A percentile compares a stretch with the other conserved stretches of the same genome.
Conservation (phyloP, 2,113 vertebrate genomes). For the Monopterus albus region DNA sequence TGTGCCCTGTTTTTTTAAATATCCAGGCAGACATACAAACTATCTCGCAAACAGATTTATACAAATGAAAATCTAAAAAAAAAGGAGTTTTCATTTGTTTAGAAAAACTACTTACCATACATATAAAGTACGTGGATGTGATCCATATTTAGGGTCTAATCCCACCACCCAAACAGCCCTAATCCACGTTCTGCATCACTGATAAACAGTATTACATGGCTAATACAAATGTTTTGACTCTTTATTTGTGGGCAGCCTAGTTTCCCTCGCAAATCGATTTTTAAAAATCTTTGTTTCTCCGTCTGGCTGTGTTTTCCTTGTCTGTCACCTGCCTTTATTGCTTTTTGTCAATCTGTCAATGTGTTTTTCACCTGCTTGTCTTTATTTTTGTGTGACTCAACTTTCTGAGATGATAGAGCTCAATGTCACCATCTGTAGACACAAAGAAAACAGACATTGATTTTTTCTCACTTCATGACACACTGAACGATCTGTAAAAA, state of each 20-base stretch:
- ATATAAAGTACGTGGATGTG: no score
- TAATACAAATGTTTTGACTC: background rate
- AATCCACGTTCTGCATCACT: conserved; percentile 6
- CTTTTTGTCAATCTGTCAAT: conserved; percentile 27
- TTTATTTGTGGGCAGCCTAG: conserved; percentile 11
- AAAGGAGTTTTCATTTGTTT: background rate
- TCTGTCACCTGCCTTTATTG: conserved; percentile 52
- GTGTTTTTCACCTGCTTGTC: conserved; percentile 25
- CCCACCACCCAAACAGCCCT: background rate
- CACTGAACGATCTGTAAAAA: conserved; percentile 15
- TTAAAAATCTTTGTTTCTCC: conserved; percentile 17
- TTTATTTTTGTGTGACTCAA: conserved; percentile 36
- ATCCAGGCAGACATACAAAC: background rate
- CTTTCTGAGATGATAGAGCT: conserved; percentile 44
- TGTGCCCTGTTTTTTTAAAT: conserved; percentile 7
- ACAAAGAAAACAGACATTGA: conserved; percentile 50
- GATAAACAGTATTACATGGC: conserved; percentile 18
- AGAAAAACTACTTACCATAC: no score
- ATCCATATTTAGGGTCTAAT: background rate
- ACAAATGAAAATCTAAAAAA: background rate
- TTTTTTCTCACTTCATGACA: conserved; percentile 21
- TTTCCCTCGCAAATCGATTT: conserved; percentile 24
- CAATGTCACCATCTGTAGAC: conserved; percentile 53
- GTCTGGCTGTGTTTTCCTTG: background rate
- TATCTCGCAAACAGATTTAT: background rate